Base-by-base conservation (phyloP, 2,113 vertebrate genomes). In the Ammodytes marinus region DNA sequence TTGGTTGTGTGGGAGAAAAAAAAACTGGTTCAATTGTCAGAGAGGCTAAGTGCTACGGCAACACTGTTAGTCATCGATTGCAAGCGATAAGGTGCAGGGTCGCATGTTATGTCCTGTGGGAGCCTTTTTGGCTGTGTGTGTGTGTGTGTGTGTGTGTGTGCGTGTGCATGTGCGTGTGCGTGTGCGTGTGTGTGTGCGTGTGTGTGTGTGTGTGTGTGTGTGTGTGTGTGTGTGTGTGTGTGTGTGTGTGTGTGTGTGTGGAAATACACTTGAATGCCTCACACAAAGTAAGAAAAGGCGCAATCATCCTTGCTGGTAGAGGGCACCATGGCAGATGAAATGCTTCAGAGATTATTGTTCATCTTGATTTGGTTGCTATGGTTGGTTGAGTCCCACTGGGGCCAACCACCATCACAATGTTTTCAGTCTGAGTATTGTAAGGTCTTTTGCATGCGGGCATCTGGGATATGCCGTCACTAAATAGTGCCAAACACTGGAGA, bases 31-130 rank as follows among this genome's bases (percentile, higher is more conserved):
- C 75, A 55, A 47, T 83, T 86, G 66, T 79, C 59, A 59, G 61
- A 68, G 37, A 83, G 70, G 64, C 71, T 87, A 77, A 88, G 77
- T 72, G 76, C 64, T 63, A 77, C 74, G 64, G 42, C 19, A 72
- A 79, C 83, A 39, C 64, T 68, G 74, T 78, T 80, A 71, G 63
- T 77, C 79, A 80, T 82, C 40, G 72, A 79, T 82, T 80, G 73
- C 49, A 60, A 73, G 72, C 50, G 42, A 83, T 86, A 81, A 61
- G 70, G 80, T 74, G 54, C 58, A 50, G 71, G 82, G 82, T 84
- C 69, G 80, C 55, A 73, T 69, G 84, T 45, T 54, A 54, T 71
- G 80, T 72, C 79, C 79, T 53, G 64, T 0, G 50, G 76, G 76
- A 86, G 70, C 12, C 3, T 39, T 9, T 61, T 71, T 2, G 13